phyloP scores from a whole-genome alignment of 2,797 vertebrate species.

The Eutrigla gurnardus region DNA sequence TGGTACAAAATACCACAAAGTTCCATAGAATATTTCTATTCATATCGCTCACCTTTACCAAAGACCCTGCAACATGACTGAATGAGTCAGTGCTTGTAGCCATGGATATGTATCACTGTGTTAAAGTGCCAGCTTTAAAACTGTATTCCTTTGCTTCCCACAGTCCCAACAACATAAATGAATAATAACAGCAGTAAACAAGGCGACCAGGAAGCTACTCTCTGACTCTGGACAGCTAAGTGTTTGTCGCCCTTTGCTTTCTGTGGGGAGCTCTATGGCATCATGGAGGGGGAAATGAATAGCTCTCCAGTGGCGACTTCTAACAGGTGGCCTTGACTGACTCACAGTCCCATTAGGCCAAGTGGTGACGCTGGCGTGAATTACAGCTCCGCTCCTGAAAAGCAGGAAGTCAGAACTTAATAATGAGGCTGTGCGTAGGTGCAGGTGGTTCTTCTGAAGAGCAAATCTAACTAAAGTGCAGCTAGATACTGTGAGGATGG shows the following conservation, averaged over 20 bases:
- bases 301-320: conserved; percentile 53
- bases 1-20: background rate
- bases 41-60: background rate
- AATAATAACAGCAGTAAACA: conserved; percentile 34
- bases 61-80: conserved; percentile 9
- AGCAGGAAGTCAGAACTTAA: conserved; percentile 41
- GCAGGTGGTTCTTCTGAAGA: conserved; percentile 33
- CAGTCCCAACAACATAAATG: conserved; percentile 23
- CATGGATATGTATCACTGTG: conserved; percentile 18
- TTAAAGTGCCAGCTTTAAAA: conserved; percentile 2
- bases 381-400: conserved; percentile 35
- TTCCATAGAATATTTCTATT: background rate
- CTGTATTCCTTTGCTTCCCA: conserved; percentile 1
- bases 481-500: background rate
- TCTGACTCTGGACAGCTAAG: conserved; percentile 17
- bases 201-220: conserved; percentile 16
- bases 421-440: conserved; percentile 23
- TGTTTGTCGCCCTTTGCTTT: conserved; percentile 41
- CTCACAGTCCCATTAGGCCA: conserved; percentile 54
- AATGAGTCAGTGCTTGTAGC: conserved; percentile 2
- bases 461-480: conserved; percentile 1
- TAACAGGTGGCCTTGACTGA: conserved; percentile 73
- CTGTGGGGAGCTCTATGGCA: conserved; percentile 42
- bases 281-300: conserved; percentile 49
- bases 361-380: conserved; percentile 46